Conservation (phyloP, 2,888 invertebrate genomes). For the Zeuzera pyrina region DNA sequence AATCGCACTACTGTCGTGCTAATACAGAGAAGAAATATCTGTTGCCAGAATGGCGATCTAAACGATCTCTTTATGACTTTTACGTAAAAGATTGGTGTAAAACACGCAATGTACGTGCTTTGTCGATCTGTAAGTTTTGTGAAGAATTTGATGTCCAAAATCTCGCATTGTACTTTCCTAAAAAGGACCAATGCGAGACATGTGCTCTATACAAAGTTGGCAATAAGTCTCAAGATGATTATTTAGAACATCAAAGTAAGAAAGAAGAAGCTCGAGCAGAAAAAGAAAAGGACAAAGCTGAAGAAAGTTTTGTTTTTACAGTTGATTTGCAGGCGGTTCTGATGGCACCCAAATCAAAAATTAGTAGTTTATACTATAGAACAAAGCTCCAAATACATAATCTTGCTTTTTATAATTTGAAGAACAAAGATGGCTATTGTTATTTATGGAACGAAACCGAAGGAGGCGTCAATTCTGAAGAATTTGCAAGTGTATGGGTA, state of each 20-base stretch:
- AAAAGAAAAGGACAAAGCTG: conserved; percentile 11
- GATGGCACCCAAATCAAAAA: conserved; percentile 10
- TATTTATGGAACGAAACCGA: conserved; percentile 10
- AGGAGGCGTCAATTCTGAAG: conserved; percentile 10
- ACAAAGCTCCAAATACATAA: conserved; percentile 14
- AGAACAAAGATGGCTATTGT: conserved; percentile 13
- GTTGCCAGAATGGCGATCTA: conserved; percentile 6
- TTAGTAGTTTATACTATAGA: conserved; percentile 11
- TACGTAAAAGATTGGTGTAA: conserved; percentile 3
- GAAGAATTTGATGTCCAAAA: conserved; percentile 4
- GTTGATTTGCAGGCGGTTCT: conserved; percentile 13
- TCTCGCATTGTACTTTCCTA: conserved; percentile 1
- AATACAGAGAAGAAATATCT: conserved; percentile 3
- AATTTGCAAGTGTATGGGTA: conserved; percentile 9
- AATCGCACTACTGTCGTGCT: conserved; percentile 4
- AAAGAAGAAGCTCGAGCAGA: conserved; percentile 11
- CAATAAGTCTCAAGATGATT: conserved; percentile 1
- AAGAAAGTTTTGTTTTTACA: conserved; percentile 9
- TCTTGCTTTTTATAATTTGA: conserved; percentile 5
- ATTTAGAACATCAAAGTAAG: conserved; percentile 8
- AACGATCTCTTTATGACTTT: conserved; percentile 5
- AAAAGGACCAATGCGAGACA: conserved; percentile 7
- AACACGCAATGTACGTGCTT: not conserved
- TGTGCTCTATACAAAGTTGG: conserved; percentile 6
- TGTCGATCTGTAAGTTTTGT: conserved; percentile 5